phyloP scores from a whole-genome alignment of 2,113 vertebrate genomes.

The Morone saxatilis region DNA sequence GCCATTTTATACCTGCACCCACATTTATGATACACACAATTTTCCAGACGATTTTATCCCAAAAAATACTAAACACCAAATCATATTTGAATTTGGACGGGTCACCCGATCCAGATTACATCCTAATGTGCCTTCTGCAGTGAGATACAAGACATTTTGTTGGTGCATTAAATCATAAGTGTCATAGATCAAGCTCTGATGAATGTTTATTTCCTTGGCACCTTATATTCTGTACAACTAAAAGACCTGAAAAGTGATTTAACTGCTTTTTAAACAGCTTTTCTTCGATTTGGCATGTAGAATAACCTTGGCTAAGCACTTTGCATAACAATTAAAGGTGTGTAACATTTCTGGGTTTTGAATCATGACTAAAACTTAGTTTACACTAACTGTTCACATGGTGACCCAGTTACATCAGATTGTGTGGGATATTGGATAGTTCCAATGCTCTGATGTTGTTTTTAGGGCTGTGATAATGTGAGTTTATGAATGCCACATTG shows the following conservation, averaged over 20 bases:
- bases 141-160: neutral
- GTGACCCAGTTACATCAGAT: neutral
- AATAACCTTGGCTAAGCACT: neutral
- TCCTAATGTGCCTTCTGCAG: conserved; percentile 55
- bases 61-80: neutral
- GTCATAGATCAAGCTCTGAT: neutral
- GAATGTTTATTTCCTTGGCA: conserved; percentile 21
- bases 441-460: conserved; percentile 8
- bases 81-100: neutral
- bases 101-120: neutral
- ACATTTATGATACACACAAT: conserved; percentile 68
- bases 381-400: neutral
- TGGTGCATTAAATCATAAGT: neutral
- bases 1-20: conserved; percentile 78
- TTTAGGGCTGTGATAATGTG: neutral
- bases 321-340: neutral
- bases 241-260: neutral
- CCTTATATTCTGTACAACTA: conserved; percentile 22
- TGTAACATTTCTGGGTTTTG: neutral
- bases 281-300: neutral
- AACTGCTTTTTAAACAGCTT: neutral
- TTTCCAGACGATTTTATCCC: neutral
- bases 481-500: too few species aligned
- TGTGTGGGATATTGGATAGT: neutral
- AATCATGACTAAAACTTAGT: neutral